phyloP scores from a whole-genome alignment of 2,797 vertebrate genomes.

The Eospalax fontanierii region DNA sequence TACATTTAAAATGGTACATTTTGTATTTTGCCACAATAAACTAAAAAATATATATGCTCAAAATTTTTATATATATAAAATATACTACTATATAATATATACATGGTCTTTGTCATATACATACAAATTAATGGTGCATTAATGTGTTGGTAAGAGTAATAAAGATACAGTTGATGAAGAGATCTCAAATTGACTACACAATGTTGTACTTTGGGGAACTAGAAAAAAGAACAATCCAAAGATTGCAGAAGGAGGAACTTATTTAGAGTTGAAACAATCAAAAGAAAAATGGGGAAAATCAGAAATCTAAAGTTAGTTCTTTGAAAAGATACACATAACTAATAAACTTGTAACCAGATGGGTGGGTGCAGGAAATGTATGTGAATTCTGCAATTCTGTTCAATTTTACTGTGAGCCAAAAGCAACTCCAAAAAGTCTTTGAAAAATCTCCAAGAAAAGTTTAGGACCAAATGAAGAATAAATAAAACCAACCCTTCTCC shows the following conservation, averaged over 20 bases:
- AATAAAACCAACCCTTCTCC: no score
- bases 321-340: not conserved
- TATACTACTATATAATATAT: no score
- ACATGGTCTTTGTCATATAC: not conserved
- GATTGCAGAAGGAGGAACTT: not conserved
- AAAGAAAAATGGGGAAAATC: not conserved
- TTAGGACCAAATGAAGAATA: no score
- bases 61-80: not conserved
- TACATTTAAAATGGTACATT: not conserved
- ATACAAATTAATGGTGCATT: not conserved
- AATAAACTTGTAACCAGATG: not conserved
- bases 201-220: not conserved
- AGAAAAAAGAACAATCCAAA: not conserved
- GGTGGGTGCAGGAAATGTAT: not conserved
- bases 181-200: not conserved
- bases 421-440: not conserved
- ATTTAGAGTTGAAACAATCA: not conserved
- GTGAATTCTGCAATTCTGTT: not conserved
- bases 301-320: constrained; percentile 25
- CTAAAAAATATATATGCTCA: not conserved
- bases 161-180: not conserved
- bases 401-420: not conserved
- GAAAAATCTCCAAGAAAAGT: not conserved
- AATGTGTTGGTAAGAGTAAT: not conserved
- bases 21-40: constrained; percentile 20